These are phyloP conservation scores for Plutella xylostella DNA, from an alignment of 2,888 invertebrate species.

Conservation along the genomic window DNA sequence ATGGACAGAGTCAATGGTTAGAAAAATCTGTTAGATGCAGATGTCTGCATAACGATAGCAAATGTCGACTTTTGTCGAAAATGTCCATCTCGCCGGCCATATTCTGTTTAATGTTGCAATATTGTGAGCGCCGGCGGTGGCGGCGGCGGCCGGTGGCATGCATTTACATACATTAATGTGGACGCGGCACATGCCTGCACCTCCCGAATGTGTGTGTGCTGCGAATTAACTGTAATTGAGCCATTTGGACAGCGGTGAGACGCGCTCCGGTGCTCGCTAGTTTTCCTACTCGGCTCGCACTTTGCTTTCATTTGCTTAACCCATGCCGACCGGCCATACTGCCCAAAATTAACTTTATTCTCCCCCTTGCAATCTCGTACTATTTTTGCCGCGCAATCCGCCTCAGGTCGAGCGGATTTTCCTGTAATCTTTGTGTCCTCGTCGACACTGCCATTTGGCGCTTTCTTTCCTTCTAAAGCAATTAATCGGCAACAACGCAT, in stretches of 20 bases:
- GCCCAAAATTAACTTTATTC: too few species aligned
- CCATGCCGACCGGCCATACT: too few species aligned
- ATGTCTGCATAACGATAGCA: conserved; percentile 47
- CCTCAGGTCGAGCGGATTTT: too few species aligned
- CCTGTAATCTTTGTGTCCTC: too few species aligned
- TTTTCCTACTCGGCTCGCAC: conserved; percentile 34
- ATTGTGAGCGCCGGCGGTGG: conserved; percentile 57
- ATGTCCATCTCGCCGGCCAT: conserved; percentile 60
- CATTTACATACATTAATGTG: conserved; percentile 68
- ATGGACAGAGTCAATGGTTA: too few species aligned
- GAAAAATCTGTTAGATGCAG: conserved; percentile 37
- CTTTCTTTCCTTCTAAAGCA: neutral
- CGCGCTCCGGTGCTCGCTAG: conserved; percentile 45
- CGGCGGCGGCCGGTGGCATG: conserved; percentile 60
- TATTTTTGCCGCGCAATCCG: too few species aligned
- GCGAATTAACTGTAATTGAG: conserved; percentile 70
- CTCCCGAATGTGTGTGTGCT: conserved; percentile 63
- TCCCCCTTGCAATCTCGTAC: too few species aligned
- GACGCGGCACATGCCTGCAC: conserved; percentile 45
- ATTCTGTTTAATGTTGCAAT: conserved; percentile 67
- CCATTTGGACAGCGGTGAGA: conserved; percentile 58
- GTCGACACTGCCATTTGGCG: too few species aligned
- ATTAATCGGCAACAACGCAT: neutral
- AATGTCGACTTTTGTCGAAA: conserved; percentile 62
- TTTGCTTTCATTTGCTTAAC: conserved; percentile 11